Evolutionary conservation across 1,140 invertebrate genomes (phyloP).

Genomic region (Drosophila carrolli): DNA sequence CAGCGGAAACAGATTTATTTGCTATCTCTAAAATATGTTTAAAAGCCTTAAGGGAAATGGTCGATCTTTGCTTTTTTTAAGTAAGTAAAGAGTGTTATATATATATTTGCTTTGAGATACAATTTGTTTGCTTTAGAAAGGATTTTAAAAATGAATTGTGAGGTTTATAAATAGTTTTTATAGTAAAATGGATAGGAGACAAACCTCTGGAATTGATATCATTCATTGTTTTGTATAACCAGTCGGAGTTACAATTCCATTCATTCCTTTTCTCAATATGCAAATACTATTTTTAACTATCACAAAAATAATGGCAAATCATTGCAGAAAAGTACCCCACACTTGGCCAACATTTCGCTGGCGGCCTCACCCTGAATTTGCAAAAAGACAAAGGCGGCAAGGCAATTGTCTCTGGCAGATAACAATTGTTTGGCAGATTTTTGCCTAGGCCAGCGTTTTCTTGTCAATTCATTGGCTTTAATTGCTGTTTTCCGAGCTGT

Average conservation of each 20-base stretch:
- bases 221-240: neutral
- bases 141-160: neutral
- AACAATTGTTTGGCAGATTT: conserved; percentile 54
- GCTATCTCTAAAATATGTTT: neutral
- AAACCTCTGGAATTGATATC: neutral
- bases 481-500: conserved; percentile 50
- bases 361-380: conserved; percentile 60
- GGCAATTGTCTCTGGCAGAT: conserved; percentile 44
- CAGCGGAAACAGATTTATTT: neutral
- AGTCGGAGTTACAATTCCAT: conserved; percentile 12
- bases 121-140: too few species aligned
- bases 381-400: conserved; percentile 42
- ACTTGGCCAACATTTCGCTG: conserved; percentile 61
- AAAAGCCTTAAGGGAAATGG: neutral
- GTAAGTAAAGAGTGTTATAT: too few species aligned
- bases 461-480: conserved; percentile 79
- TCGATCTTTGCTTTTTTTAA: too few species aligned
- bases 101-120: too few species aligned
- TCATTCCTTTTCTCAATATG: conserved; percentile 17
- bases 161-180: neutral
- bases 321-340: conserved; percentile 48
- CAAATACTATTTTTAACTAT: conserved; percentile 16
- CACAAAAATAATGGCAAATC: conserved; percentile 57
- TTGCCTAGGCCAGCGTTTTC: conserved; percentile 59
- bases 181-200: neutral